Evolutionary conservation across 2,797 vertebrate species (phyloP), one percentile per base, ranked within the genome.

Genomic region (Acanthis flammea): DNA sequence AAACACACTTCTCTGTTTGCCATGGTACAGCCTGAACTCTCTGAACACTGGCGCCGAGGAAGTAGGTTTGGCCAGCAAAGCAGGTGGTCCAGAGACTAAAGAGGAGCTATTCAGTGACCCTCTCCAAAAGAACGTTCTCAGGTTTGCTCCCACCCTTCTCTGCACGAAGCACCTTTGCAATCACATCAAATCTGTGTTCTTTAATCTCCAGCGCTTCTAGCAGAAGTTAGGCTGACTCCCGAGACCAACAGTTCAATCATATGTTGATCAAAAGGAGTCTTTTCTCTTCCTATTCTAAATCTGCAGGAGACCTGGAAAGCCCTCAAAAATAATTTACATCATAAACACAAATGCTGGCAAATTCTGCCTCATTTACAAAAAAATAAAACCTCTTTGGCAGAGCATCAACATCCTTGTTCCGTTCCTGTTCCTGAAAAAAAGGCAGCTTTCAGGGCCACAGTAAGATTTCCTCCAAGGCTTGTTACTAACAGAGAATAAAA

Each of bases 1-100:
- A 94, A 97, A 81, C 24, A 28, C 85, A 71, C 77, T 94, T 94
- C 94, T 96, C 97, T 97, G 86, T 97, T 96, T 79, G 74, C 95
- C 22, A 11, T 33, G 72, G 96, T 97, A 97, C 96, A 97, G 96
- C 76, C 94, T 95, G 97, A 97, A 95, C 94, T 95, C 95, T 90
- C 79, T 44, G 86, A 94, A 96, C 83, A 72, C 90, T 92, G 91
- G 62, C 67, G 90, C 97, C 82, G 89, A 98, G 96, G 96, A 98
- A 98, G 92, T 91, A 63, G 65, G 60, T 50, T 89, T 86, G 92
- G 97, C 97, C 97, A 98, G 95, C 92, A 96, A 96, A 96, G 97
- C 97, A 98, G 97, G 97, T 97, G 97, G 97, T 97, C 97, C 95
- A 86, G 76, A 85, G 76, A 76, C 93, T 95, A 91, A 96, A 97